Percentiles rank a stretch among this genome's conserved stretches.
Evolutionary conservation across 2,797 vertebrate species (phyloP).

Genomic region (Smutsia gigantea): DNA sequence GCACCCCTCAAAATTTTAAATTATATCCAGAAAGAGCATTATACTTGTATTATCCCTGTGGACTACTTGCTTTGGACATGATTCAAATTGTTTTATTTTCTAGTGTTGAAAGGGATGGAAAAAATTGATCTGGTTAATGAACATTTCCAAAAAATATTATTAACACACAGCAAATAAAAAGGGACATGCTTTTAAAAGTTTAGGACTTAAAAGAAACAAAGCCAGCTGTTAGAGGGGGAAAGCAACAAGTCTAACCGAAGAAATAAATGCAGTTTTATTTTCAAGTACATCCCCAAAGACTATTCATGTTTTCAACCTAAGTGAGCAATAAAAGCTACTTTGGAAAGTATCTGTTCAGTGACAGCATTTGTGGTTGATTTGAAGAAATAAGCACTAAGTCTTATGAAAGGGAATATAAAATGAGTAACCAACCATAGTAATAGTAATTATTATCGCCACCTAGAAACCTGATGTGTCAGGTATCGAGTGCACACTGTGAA

Average conservation of each 20-base stretch:
- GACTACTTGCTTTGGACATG: slow-evolving; percentile 72
- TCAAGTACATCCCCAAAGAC: slow-evolving; percentile 50
- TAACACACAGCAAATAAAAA: slow-evolving; percentile 77
- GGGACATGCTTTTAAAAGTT: slow-evolving; percentile 62
- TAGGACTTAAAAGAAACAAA: slow-evolving; percentile 66
- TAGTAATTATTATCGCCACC: neutral
- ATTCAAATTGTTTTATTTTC: slow-evolving; percentile 79
- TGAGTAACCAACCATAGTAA: neutral
- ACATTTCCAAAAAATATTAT: slow-evolving; percentile 77
- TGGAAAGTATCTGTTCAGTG: slow-evolving; percentile 44
- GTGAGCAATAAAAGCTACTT: slow-evolving; percentile 46
- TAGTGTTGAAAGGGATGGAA: slow-evolving; percentile 76
- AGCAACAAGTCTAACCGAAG: slow-evolving; percentile 16
- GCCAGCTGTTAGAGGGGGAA: slow-evolving; percentile 35
- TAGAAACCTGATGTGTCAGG: neutral
- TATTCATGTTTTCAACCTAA: slow-evolving; percentile 51
- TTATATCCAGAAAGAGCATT: slow-evolving; percentile 67
- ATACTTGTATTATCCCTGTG: slow-evolving; percentile 42
- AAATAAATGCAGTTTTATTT: slow-evolving; percentile 63
- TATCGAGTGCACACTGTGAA: neutral
- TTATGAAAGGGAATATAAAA: neutral
- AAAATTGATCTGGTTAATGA: slow-evolving; percentile 77
- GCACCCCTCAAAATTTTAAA: slow-evolving; percentile 57
- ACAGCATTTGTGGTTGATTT: slow-evolving; percentile 6
- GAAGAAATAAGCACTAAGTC: slow-evolving; percentile 31